Conservation (phyloP, 2,888 invertebrate genomes). For the Autographa gamma region DNA sequence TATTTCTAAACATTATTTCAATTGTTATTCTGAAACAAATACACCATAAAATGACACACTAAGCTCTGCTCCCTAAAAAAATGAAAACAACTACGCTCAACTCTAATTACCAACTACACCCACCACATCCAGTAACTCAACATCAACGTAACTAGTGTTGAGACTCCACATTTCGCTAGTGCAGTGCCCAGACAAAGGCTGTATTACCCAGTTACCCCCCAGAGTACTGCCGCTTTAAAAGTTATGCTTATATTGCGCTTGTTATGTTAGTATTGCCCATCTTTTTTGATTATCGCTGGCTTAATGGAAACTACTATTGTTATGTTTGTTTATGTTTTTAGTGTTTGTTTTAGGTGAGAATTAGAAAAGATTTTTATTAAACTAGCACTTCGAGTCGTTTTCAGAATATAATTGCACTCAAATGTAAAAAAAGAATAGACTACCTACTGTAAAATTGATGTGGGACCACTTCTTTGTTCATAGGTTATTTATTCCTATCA, state of each 20-base stretch:
- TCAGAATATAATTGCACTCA: too few species aligned
- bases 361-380: background rate
- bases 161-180: constrained; percentile 3
- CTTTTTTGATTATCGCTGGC: background rate
- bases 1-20: too few species aligned
- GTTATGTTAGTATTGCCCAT: background rate
- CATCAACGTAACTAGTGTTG: background rate
- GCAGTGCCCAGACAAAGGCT: constrained; percentile 5
- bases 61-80: too few species aligned
- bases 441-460: too few species aligned
- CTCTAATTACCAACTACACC: background rate
- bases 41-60: too few species aligned
- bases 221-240: constrained; percentile 3
- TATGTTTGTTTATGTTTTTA: background rate
- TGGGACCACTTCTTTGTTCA: too few species aligned
- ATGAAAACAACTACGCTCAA: background rate
- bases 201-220: background rate
- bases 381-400: too few species aligned
- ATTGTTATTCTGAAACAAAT: too few species aligned
- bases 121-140: background rate
- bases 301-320: background rate
- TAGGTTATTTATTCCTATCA: too few species aligned
- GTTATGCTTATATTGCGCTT: constrained; percentile 5
- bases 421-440: too few species aligned
- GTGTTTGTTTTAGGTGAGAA: background rate